Percentiles rank a stretch among this genome's conserved stretches.
These are phyloP conservation scores for Epinephelus awoara DNA, from an alignment of 2,797 vertebrate genomes.

Conservation along the genomic window DNA sequence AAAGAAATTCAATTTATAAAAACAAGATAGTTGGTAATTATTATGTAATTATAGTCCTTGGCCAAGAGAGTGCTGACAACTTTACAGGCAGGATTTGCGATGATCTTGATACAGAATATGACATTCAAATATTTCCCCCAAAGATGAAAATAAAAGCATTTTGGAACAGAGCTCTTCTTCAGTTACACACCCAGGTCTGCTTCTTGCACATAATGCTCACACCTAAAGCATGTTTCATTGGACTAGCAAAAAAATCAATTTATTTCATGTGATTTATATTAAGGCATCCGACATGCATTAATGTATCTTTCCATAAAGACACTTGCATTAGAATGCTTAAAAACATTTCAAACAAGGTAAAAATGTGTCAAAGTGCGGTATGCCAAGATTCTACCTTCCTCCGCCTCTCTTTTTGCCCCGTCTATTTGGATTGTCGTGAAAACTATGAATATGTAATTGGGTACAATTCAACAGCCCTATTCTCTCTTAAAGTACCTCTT, in stretches of 20 bases:
- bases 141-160: constrained; percentile 60
- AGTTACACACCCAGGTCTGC: constrained; percentile 51
- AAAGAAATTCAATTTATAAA: constrained; percentile 28
- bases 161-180: constrained; percentile 74
- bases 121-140: constrained; percentile 46
- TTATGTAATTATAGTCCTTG: constrained; percentile 58
- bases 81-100: constrained; percentile 55
- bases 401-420: constrained; percentile 73
- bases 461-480: constrained; percentile 74
- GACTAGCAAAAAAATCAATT: constrained; percentile 67
- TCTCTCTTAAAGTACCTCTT: constrained; percentile 80
- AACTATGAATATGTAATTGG: constrained; percentile 74
- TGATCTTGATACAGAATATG: constrained; percentile 28
- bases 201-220: constrained; percentile 77
- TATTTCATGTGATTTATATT: constrained; percentile 77
- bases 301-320: constrained; percentile 80
- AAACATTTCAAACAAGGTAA: constrained; percentile 85
- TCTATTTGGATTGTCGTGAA: constrained; percentile 88
- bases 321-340: constrained; percentile 84
- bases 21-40: constrained; percentile 41
- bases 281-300: constrained; percentile 83
- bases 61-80: constrained; percentile 54
- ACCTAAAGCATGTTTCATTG: constrained; percentile 71
- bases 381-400: constrained; percentile 81
- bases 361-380: constrained; percentile 88